Conservation (phyloP, 2,113 vertebrate genomes). For the Halcyon malimbica region DNA sequence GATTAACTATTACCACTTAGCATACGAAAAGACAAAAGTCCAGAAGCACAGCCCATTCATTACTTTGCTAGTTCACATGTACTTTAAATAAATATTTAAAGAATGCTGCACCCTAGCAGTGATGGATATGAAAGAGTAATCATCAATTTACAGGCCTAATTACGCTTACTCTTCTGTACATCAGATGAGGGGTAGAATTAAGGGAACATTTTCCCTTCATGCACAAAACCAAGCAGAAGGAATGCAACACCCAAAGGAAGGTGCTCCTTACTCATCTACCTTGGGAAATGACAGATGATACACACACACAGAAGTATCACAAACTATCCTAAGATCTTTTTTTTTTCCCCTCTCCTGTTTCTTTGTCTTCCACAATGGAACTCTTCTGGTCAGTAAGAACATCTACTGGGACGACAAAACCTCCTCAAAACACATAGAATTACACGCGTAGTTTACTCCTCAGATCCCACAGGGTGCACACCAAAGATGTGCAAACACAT, state of each 20-base stretch:
- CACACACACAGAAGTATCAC: fast-evolving
- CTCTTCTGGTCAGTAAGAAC: not conserved
- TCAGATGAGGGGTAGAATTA: not conserved
- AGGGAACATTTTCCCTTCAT: not conserved
- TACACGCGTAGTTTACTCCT: not conserved
- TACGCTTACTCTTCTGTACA: not conserved
- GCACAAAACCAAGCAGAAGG: not conserved
- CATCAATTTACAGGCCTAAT: not conserved
- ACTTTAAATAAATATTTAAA: not conserved
- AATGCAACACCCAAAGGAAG: not conserved
- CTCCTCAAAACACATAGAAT: not conserved
- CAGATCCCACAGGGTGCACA: no score
- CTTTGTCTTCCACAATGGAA: not conserved
- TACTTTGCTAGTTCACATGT: not conserved
- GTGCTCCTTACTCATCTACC: not conserved
- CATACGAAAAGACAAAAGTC: slow-evolving; percentile 47
- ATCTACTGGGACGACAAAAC: not conserved
- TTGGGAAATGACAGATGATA: not conserved
- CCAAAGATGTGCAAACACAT: not conserved
- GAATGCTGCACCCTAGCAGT: not conserved
- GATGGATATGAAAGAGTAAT: not conserved
- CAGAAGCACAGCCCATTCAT: slow-evolving; percentile 5
- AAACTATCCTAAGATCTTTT: not conserved
- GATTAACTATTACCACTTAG: slow-evolving; percentile 40
- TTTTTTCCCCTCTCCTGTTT: not conserved